Evolutionary conservation across 2,797 vertebrate species (phyloP), one percentile per base, ranked within the genome.

Genomic region (Danio albolineatus): DNA sequence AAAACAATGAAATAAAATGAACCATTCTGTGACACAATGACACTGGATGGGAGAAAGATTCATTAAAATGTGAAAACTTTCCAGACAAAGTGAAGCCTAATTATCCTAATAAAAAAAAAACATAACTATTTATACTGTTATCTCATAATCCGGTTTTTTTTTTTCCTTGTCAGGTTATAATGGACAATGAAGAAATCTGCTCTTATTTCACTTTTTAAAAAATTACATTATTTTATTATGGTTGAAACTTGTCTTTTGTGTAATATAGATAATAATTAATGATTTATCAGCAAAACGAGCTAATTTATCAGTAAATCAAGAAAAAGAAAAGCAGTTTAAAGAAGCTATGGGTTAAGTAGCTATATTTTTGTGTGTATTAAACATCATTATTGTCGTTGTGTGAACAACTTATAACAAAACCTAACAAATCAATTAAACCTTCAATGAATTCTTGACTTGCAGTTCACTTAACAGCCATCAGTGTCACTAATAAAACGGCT

Each of bases 41-140:
- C 41, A 44, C 39, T 7, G n/a, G 41, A 64, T 44, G 61, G 61
- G 41, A 64, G 61, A 64, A 64, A 19, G n/a, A 44, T 7, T 64
- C 7, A 64, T 64, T 64, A 64, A 64, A 64, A 44, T 10, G 19
- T 44, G 43, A 64, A 39, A 64, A 43, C 38, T 64, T 43, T 39
- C 17, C 10, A 4, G 61, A 38, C 39, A 64, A 64, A 64, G 41
- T 61, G 10, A 64, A 43, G 1, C 5, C 41, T 43, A 19, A 64
- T 64, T 64, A 44, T 64, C n/a, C 43, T 44, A 64, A 44, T 44
- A n/a, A 9, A 61, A 39, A 61, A 39, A 61, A 61, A n/a, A 16
- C 36, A 61, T 59, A 61, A 61, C 6, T n/a, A 61, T 61, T 39
- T 66, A 28, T 28, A 36, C 12, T 66, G 16, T 48, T 66, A 48